phyloP scores from a whole-genome alignment of 1,140 invertebrate genomes.

The Drosophila grimshawi region DNA sequence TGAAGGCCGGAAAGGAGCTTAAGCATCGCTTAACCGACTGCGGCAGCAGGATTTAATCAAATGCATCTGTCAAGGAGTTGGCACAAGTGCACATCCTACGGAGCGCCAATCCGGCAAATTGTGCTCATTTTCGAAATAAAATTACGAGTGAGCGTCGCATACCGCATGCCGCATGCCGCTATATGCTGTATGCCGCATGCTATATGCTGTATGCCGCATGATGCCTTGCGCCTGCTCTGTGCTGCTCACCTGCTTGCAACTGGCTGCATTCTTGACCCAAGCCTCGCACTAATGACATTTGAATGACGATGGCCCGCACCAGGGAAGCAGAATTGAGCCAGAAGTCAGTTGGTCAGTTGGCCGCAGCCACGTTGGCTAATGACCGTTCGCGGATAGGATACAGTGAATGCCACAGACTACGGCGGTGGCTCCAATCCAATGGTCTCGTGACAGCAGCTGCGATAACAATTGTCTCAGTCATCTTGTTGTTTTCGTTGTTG shows the following conservation, averaged over 20 bases:
- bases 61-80: slow-evolving; percentile 55
- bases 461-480: slow-evolving; percentile 46
- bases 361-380: slow-evolving; percentile 65
- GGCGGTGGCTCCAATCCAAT: slow-evolving; percentile 2
- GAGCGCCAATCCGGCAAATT: slow-evolving; percentile 57
- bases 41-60: slow-evolving; percentile 61
- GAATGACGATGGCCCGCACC: slow-evolving; percentile 55
- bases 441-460: slow-evolving; percentile 14
- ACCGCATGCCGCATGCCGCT: slow-evolving; percentile 18
- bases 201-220: background rate
- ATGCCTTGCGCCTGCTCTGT: background rate
- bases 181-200: background rate
- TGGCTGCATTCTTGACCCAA: slow-evolving; percentile 20
- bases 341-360: slow-evolving; percentile 13
- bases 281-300: slow-evolving; percentile 70
- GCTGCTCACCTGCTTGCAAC: slow-evolving; percentile 13
- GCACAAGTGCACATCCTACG: slow-evolving; percentile 22
- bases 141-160: slow-evolving; percentile 46
- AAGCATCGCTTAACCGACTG: slow-evolving; percentile 13
- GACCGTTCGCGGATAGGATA: slow-evolving; percentile 30
- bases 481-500: background rate
- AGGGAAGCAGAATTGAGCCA: slow-evolving; percentile 20
- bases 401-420: background rate
- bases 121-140: slow-evolving; percentile 58
- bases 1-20: background rate